Conservation (phyloP, 1,140 invertebrate species). For the Leptinotarsa undecemlineata region DNA sequence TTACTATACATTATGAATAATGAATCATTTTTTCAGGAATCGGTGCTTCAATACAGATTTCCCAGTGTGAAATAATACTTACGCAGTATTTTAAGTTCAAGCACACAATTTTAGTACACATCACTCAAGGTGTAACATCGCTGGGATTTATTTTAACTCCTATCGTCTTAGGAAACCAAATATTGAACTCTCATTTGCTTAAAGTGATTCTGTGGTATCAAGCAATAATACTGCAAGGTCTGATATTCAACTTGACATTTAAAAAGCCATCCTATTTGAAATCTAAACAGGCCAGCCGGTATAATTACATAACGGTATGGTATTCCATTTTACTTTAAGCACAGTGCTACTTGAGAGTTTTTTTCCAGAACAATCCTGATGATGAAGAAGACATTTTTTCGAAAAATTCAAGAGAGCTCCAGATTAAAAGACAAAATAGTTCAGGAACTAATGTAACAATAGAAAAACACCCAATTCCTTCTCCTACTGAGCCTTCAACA, state of each 20-base stretch:
- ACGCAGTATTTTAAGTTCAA: conserved; percentile 50
- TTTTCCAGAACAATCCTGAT: conserved; percentile 40
- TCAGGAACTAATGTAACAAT: conserved; percentile 23
- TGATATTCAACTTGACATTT: conserved; percentile 44
- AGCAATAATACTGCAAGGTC: conserved; percentile 48
- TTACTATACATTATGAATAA: neutral
- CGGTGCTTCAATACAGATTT: conserved; percentile 47
- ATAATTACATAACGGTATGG: conserved; percentile 45
- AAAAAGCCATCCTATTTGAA: conserved; percentile 51
- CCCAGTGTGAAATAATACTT: conserved; percentile 50
- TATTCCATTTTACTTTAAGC: too few relatives aligned
- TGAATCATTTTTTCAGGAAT: conserved; percentile 40
- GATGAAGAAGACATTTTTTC: conserved; percentile 51
- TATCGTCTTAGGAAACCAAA: conserved; percentile 41
- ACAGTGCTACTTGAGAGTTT: too few relatives aligned
- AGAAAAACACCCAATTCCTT: conserved; percentile 18
- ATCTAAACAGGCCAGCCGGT: conserved; percentile 33
- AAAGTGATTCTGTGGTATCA: conserved; percentile 51
- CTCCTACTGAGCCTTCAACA: neutral
- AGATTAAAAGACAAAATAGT: conserved; percentile 41
- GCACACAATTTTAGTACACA: conserved; percentile 40
- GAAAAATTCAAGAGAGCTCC: conserved; percentile 46
- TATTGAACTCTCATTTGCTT: conserved; percentile 39
- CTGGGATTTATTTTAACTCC: conserved; percentile 47
- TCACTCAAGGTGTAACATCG: conserved; percentile 37